phyloP scores from a whole-genome alignment of 2,113 vertebrate genomes.

The Lepisosteus oculatus region DNA sequence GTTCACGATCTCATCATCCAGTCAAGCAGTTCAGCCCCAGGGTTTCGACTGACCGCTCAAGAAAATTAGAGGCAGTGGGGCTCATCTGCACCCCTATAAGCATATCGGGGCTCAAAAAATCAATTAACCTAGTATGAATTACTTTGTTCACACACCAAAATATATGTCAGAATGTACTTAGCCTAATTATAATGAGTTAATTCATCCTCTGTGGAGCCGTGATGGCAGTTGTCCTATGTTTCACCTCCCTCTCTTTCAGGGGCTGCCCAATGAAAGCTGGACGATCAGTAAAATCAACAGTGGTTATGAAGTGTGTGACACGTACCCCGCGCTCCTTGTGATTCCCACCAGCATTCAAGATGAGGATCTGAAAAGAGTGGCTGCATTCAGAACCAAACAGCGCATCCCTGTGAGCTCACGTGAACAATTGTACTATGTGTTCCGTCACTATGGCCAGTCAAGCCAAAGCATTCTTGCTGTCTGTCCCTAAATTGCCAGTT shows the following conservation, averaged over 20 bases:
- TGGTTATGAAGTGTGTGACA: slow-evolving; percentile 89
- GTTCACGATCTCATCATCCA: too few species aligned
- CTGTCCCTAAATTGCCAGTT: too few species aligned
- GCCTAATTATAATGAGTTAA: not conserved
- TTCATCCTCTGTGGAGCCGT: not conserved
- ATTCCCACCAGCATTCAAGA: slow-evolving; percentile 88
- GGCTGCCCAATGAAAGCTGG: slow-evolving; percentile 97
- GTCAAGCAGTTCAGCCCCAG: too few species aligned
- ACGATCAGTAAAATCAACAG: slow-evolving; percentile 89
- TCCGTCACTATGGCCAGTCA: too few species aligned
- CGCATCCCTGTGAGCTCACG: slow-evolving; percentile 83
- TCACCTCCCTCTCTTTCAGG: slow-evolving; percentile 58
- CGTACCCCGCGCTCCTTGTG: slow-evolving; percentile 86
- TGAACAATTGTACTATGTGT: slow-evolving; percentile 3
- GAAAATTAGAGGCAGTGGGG: too few species aligned
- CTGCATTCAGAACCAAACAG: slow-evolving; percentile 85
- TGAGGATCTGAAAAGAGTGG: slow-evolving; percentile 83
- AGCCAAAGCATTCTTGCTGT: too few species aligned
- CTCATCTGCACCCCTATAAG: too few species aligned
- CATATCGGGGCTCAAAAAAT: too few species aligned
- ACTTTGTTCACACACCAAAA: too few species aligned
- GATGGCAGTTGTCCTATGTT: slow-evolving; percentile 4
- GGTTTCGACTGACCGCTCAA: too few species aligned
- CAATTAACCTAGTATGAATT: too few species aligned
- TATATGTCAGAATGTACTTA: too few species aligned